A percentile compares a stretch with the other conserved stretches of the same genome.
phyloP scores from a whole-genome alignment of 2,113 vertebrate species.

The Vidua chalybeata region DNA sequence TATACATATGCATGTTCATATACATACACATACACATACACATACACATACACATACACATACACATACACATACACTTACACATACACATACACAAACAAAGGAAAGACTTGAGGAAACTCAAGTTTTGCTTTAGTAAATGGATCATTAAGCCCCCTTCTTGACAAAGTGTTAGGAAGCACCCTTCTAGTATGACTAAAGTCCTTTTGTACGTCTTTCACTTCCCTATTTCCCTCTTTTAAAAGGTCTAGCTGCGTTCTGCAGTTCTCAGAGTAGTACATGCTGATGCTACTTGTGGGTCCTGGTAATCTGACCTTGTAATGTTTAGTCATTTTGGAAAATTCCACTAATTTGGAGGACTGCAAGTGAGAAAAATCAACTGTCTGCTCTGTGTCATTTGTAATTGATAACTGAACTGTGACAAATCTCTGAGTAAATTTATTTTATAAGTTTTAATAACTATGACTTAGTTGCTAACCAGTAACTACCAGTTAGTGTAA shows the following conservation, averaged over 20 bases:
- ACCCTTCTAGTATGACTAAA: not conserved
- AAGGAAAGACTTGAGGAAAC: not conserved
- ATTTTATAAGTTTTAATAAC: not conserved
- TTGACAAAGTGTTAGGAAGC: not conserved
- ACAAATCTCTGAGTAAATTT: not conserved
- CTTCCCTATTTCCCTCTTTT: not conserved
- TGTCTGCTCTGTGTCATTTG: not conserved
- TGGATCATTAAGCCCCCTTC: not conserved
- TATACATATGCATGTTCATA: too few relatives aligned
- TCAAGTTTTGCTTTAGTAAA: not conserved
- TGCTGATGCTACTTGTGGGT: not conserved
- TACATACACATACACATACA: accelerated
- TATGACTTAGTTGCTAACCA: not conserved
- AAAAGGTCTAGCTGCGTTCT: not conserved
- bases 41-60: accelerated
- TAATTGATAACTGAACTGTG: not conserved
- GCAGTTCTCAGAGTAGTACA: accelerated
- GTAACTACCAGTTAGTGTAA: not conserved
- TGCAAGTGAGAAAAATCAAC: not conserved
- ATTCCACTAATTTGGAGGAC: not conserved
- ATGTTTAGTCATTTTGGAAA: not conserved
- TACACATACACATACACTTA: accelerated
- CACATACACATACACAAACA: accelerated
- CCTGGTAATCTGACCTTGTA: not conserved
- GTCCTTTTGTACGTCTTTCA: not conserved